Percentiles rank a stretch among this genome's conserved stretches.
Evolutionary conservation across 2,888 invertebrate species (phyloP).

Genomic region (Drosophila diplacantha): DNA sequence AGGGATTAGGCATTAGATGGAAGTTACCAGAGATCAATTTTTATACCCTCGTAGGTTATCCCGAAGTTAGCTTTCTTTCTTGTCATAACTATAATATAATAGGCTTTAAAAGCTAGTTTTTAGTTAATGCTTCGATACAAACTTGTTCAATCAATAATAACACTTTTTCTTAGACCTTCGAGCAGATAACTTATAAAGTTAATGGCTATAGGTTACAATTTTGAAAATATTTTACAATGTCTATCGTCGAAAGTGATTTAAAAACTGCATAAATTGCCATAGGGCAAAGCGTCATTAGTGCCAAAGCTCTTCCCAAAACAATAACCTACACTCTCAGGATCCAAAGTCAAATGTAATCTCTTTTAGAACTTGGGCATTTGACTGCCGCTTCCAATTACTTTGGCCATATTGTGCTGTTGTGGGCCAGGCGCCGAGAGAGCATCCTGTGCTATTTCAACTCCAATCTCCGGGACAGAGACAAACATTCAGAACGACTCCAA

Average conservation of each 20-base stretch:
- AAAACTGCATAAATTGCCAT: not conserved
- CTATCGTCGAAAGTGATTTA: not conserved
- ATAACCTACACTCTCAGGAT: conserved; percentile 5
- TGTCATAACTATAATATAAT: no score
- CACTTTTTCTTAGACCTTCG: not conserved
- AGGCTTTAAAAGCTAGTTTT: no score
- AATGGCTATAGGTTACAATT: not conserved
- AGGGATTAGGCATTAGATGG: not conserved
- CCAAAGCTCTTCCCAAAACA: not conserved
- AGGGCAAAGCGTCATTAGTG: not conserved
- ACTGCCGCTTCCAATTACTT: conserved; percentile 34
- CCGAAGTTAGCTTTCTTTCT: no score
- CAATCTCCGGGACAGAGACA: conserved; percentile 51
- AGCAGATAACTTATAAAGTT: not conserved
- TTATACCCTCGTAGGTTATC: not conserved
- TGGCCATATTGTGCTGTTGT: conserved; percentile 6
- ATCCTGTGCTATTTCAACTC: conserved; percentile 26
- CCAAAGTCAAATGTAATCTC: conserved; percentile 6
- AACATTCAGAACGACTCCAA: conserved; percentile 63
- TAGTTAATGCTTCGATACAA: no score
- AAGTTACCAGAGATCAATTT: not conserved
- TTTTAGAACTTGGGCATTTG: conserved; percentile 8
- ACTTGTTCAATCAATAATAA: not conserved
- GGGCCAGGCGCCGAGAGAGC: conserved; percentile 36
- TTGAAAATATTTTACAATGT: not conserved